Percentiles rank a stretch among this genome's conserved stretches.
Evolutionary conservation across 2,113 vertebrate genomes (phyloP).

Genomic region (Gymnogyps californianus): DNA sequence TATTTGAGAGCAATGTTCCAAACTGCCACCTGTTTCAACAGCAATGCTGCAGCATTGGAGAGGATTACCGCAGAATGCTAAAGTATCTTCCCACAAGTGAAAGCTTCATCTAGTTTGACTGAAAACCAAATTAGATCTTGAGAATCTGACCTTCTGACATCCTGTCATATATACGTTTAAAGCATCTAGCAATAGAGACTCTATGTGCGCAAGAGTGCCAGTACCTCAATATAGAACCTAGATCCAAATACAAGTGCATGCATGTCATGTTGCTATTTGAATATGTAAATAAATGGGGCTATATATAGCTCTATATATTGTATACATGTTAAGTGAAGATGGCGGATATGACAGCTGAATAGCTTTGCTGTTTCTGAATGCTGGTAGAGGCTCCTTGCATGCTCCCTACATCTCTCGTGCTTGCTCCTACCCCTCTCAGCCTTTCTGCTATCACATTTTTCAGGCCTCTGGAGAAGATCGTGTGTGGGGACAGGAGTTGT

Average conservation of each 20-base stretch:
- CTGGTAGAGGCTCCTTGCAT: neutral
- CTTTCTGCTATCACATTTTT: constrained; percentile 18
- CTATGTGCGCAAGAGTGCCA: neutral
- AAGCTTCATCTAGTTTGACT: constrained; percentile 31
- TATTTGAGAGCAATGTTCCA: constrained; percentile 11
- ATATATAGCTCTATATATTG: constrained; percentile 42
- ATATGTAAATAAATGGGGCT: constrained; percentile 51
- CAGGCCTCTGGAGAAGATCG: constrained; percentile 45
- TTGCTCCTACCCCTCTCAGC: neutral
- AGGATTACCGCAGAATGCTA: constrained; percentile 20
- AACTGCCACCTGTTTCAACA: constrained; percentile 45
- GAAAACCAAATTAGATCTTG: constrained; percentile 33
- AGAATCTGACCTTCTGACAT: constrained; percentile 29
- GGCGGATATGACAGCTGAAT: constrained; percentile 34
- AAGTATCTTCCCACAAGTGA: constrained; percentile 11
- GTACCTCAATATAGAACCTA: constrained; percentile 25
- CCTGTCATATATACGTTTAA: constrained; percentile 9
- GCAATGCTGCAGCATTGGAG: neutral
- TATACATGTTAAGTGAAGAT: constrained; percentile 43
- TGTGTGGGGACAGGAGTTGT: constrained; percentile 53
- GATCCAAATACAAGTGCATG: neutral
- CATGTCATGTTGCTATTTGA: constrained; percentile 3
- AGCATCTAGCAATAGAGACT: neutral
- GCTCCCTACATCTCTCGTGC: neutral
- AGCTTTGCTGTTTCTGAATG: constrained; percentile 14